Evolutionary conservation across 1,140 invertebrate genomes (phyloP).

Genomic region (Listronotus oregonensis): DNA sequence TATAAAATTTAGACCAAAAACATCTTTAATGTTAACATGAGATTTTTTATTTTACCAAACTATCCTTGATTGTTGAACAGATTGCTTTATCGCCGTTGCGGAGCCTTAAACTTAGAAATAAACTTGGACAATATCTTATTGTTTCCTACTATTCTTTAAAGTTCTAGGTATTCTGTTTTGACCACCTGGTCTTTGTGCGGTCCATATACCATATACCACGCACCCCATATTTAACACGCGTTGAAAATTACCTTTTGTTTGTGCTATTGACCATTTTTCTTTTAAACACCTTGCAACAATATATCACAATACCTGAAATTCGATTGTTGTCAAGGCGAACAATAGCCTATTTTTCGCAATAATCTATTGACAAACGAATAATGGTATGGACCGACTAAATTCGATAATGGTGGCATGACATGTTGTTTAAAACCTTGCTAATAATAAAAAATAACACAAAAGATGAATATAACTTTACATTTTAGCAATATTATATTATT

Average conservation of each 20-base stretch:
- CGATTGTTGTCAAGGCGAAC: constrained; percentile 17
- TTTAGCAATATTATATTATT: no score
- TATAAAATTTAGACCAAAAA: no score
- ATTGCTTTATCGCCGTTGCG: no score
- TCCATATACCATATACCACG: constrained; percentile 16
- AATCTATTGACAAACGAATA: constrained; percentile 26
- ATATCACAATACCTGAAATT: constrained; percentile 24
- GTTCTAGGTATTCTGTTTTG: constrained; percentile 16
- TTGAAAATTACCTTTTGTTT: constrained; percentile 27
- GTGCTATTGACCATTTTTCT: constrained; percentile 22
- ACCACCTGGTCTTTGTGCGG: constrained; percentile 17
- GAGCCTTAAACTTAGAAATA: no score
- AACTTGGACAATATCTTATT: neutral
- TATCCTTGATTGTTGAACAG: no score
- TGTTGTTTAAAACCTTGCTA: no score
- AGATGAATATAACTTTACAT: no score
- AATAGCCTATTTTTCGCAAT: constrained; percentile 19
- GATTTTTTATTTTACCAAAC: no score
- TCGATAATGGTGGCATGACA: neutral
- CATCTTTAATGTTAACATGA: no score
- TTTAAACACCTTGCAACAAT: constrained; percentile 25
- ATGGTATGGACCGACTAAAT: neutral
- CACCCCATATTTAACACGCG: constrained; percentile 28
- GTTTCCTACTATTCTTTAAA: constrained; percentile 7
- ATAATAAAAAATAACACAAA: no score